These are phyloP conservation scores for Meloidogyne chitwoodi DNA, from an alignment of 1,140 invertebrate species.

Conservation along the genomic window DNA sequence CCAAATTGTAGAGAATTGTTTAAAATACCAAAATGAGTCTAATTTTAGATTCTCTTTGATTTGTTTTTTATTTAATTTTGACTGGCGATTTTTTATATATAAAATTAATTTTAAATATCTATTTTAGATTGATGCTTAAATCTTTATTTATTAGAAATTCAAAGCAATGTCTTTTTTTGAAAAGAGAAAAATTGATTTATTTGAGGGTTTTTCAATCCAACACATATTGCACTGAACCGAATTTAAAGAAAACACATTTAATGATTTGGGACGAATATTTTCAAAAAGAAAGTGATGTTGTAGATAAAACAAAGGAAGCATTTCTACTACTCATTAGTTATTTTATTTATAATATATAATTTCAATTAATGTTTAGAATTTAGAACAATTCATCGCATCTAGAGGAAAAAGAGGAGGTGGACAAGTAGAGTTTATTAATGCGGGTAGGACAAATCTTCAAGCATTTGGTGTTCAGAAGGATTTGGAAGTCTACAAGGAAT, in stretches of 20 bases:
- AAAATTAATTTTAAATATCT: no score
- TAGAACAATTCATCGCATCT: conserved; percentile 36
- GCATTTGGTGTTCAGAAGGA: conserved; percentile 80
- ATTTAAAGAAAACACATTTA: background rate
- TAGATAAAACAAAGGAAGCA: background rate
- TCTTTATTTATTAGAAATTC: background rate
- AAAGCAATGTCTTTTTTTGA: background rate
- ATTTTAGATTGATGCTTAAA: background rate
- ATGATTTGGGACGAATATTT: conserved; percentile 1
- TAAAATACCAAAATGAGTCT: no score
- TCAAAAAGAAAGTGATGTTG: background rate
- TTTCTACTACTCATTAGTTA: background rate
- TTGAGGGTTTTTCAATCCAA: background rate
- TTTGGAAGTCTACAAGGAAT: conserved; percentile 80
- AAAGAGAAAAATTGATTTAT: background rate
- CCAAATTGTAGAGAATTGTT: no score
- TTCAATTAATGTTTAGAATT: conserved; percentile 15
- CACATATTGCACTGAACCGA: background rate
- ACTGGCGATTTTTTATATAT: no score
- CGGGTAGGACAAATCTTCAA: conserved; percentile 80
- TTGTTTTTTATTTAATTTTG: no score
- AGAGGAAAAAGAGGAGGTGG: conserved; percentile 63
- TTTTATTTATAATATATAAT: background rate
- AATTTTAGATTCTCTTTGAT: no score
- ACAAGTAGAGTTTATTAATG: conserved; percentile 87